A percentile compares a stretch with the other conserved stretches of the same genome.
Conservation (phyloP, 2,113 vertebrate genomes). For the Dendropsophus ebraccatus region DNA sequence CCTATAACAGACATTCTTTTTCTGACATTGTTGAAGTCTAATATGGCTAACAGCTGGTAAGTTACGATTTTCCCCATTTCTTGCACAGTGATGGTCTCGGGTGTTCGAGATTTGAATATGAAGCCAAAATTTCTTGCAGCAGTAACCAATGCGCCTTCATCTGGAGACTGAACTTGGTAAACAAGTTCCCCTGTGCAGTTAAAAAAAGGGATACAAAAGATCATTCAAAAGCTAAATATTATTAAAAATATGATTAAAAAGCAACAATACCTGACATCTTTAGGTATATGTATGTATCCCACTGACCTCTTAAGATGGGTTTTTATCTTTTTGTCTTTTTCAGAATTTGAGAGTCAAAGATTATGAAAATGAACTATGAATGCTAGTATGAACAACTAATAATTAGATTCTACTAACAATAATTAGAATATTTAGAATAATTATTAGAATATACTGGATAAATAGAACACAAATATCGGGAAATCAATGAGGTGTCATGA, state of each 20-base stretch:
- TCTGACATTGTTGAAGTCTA: conserved; percentile 78
- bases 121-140: conserved; percentile 78
- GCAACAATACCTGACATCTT: too few species aligned
- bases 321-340: too few species aligned
- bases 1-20: conserved; percentile 83
- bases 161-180: conserved; percentile 79
- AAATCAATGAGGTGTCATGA: too few species aligned
- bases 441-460: too few species aligned
- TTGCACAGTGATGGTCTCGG: conserved; percentile 78
- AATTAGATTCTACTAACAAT: too few species aligned
- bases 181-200: conserved; percentile 70
- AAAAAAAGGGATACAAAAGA: background rate
- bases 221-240: background rate
- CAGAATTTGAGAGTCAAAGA: too few species aligned
- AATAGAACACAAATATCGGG: too few species aligned
- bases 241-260: background rate
- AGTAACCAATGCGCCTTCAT: conserved; percentile 78
- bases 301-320: too few species aligned
- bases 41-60: conserved; percentile 77
- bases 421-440: too few species aligned
- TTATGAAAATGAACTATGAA: too few species aligned
- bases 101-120: conserved; percentile 75
- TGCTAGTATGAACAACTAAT: too few species aligned
- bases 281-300: too few species aligned
- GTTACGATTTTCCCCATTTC: conserved; percentile 74